Base-by-base conservation (phyloP, 2,113 vertebrate genomes). In the Meleagris gallopavo region DNA sequence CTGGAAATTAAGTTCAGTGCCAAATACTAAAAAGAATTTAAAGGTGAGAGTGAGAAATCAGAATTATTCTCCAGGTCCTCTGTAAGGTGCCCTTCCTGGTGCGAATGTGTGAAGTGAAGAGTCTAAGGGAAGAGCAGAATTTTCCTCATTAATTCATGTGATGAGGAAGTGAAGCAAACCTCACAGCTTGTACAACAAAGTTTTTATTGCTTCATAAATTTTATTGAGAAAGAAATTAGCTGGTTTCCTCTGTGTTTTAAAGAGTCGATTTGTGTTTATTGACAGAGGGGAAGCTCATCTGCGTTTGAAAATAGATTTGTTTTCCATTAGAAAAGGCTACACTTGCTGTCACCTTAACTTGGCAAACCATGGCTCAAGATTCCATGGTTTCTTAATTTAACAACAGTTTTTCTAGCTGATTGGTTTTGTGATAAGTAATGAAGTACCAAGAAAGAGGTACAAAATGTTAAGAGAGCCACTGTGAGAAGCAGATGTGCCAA, bases 151-250 rank as follows among this genome's bases (percentile, higher is more conserved):
- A 93, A 61, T 91, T 77, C 40, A n/a, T 57, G 65, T 89, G 89
- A 75, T 72, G 93, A 72, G 87, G 76, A 96, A 93, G 46, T 86
- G 69, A 97, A 93, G 60, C 75, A 94, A 95, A 91, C 76, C 85
- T 88, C 85, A 83, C 65, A 86, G 76, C 60, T 83, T 90, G 79
- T 95, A 94, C 61, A 78, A 65, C 79, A 65, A 46, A 93, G 34
- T 69, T 90, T 95, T 95, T 95, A 94, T 93, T 91, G 89, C 82
- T 95, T 95, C 90, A 91, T 94, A 88, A 91, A 96, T 95, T 95
- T 96, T 95, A 91, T 90, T 94, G 89, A 94, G 72, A 90, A 90
- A 91, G 83, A 96, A 94, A 95, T 95, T 78, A 95, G 85, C 75
- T 73, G 55, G 30, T 93, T 95, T 96, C 65, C 76, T 94, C 90